Base-by-base conservation (phyloP, 2,113 vertebrate genomes). In the Saimiri boliviensis region DNA sequence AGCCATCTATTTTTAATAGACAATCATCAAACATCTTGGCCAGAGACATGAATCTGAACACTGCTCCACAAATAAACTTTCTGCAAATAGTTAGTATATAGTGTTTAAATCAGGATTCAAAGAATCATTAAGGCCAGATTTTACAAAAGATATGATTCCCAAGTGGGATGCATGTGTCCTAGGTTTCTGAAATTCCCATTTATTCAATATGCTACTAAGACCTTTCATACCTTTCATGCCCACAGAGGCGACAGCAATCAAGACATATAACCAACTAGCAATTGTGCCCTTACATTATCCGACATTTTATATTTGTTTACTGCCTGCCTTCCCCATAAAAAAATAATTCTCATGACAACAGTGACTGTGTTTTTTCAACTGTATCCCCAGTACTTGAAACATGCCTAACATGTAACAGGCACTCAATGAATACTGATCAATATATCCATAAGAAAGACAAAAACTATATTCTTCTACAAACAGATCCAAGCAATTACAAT, bases 1-100 rank as follows among this genome's bases (percentile, higher is more conserved):
- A 96, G 49, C 12, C 76, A 93, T 91, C 66, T 95, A 89, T 30
- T 74, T 93, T 63, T 90, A 9, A 92, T 45, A 35, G 66, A 93
- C 8, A 66, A 82, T 58, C 42, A 94, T 58, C 9, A 83, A 83
- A 94, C 7, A 83, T 32, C 40, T 91, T 49, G 93, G 49, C 2
- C 52, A 95, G 21, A 92, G 95, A 93, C 54, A 92, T 47, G 37
- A 97, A 89, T 89, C 45, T 96, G 37, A 95, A 87, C 25, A 93
- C 3, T 84, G 30, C 37, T 79, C 82, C 83, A 88, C 68, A 94
- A 96, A 81, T n/a, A 4, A 89, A 85, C 63, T 94, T 68, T 92
- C 71, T 79, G 76, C 23, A 90, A 85, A 68, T 76, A 23, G 9
- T 95, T 49, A 66, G 76, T 66, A 30, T 82, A 70, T 35, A 19